Conservation (phyloP, 2,797 vertebrate species). For the Chloroceryle amazona region DNA sequence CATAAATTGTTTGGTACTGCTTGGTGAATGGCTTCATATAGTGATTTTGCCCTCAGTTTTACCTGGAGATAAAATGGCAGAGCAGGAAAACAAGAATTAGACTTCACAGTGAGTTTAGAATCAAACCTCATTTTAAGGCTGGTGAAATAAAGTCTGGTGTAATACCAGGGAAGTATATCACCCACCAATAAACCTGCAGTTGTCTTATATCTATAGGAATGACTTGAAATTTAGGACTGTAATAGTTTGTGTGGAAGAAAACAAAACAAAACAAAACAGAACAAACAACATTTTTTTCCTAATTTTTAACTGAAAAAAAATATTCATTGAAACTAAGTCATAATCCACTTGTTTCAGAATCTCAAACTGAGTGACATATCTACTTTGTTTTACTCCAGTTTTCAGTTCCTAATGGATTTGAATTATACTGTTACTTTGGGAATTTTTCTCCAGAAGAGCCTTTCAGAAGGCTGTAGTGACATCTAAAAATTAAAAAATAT, state of each 20-base stretch:
- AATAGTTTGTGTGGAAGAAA: neutral
- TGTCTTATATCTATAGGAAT: neutral
- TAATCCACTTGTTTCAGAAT: neutral
- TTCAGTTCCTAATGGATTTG: neutral
- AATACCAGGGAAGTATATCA: neutral
- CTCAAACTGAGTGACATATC: neutral
- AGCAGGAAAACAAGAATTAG: neutral
- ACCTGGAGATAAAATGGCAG: neutral
- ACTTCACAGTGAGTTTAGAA: neutral
- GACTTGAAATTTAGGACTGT: neutral
- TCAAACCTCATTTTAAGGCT: neutral
- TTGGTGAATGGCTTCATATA: neutral
- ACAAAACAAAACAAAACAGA: neutral
- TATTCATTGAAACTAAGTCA: neutral
- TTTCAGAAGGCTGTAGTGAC: neutral
- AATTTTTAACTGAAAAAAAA: neutral
- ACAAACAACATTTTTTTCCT: rapidly evolving
- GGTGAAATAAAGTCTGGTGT: neutral
- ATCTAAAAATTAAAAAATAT: neutral
- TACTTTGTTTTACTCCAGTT: neutral
- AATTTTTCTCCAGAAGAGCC: neutral
- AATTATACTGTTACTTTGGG: neutral
- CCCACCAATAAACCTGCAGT: neutral
- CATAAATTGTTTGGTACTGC: neutral
- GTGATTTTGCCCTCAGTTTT: neutral